These are phyloP conservation scores for Erithacus rubecula DNA, from an alignment of 2,797 vertebrate species.

Conservation along the genomic window DNA sequence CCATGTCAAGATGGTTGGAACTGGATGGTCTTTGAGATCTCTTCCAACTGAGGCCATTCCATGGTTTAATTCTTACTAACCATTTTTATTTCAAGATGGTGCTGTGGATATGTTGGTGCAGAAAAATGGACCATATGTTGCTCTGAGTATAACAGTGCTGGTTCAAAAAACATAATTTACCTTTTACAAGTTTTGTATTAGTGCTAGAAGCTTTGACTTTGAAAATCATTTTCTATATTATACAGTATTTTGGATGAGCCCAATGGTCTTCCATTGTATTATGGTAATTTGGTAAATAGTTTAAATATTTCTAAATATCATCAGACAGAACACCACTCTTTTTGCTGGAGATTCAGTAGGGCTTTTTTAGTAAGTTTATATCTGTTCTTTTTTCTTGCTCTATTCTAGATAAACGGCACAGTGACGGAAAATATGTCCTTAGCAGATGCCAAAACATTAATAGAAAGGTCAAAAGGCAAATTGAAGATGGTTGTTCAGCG, in stretches of 20 bases:
- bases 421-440: conserved; percentile 99
- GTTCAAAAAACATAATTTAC: not conserved
- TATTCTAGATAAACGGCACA: conserved; percentile 94
- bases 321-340: not conserved
- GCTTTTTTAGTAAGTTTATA: not conserved
- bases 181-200: not conserved
- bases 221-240: not conserved
- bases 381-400: conserved; percentile 19
- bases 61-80: not conserved
- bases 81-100: not conserved
- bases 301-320: not conserved
- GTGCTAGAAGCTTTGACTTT: not conserved
- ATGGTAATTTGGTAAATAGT: not conserved
- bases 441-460: conserved; percentile 97
- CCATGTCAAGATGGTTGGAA: not conserved
- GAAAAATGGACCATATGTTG: not conserved
- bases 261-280: not conserved
- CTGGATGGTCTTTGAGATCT: not conserved
- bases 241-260: not conserved
- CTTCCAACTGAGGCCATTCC: not conserved
- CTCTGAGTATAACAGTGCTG: not conserved
- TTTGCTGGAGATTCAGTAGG: not conserved
- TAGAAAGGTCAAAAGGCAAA: conserved; percentile 99
- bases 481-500: conserved; percentile 99
- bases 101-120: not conserved